phyloP scores from a whole-genome alignment of 1,140 invertebrate species.

The Tetraneura akinire region DNA sequence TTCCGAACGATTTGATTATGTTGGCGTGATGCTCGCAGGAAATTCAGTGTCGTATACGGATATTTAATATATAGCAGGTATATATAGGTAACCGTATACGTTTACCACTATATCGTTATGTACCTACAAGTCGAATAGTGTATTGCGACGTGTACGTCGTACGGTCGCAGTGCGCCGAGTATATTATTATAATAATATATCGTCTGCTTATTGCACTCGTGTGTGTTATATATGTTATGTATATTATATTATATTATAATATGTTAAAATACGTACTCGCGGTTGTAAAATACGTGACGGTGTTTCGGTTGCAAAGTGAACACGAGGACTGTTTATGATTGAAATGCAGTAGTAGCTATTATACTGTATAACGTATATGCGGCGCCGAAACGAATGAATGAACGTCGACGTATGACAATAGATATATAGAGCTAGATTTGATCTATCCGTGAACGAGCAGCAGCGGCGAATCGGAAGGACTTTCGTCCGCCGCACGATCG shows the following conservation, averaged over 20 bases:
- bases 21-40: too few species aligned
- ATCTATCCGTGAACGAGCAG: background rate
- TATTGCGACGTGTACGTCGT: background rate
- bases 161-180: background rate
- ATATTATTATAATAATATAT: too few species aligned
- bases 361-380: constrained; percentile 12
- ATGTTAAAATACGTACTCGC: too few species aligned
- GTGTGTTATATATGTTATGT: too few species aligned
- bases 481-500: constrained; percentile 1
- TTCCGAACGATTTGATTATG: background rate
- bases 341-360: background rate
- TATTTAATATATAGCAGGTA: too few species aligned
- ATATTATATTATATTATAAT: too few species aligned
- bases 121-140: background rate
- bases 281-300: background rate
- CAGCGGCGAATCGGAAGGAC: constrained; percentile 14
- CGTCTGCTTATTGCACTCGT: background rate
- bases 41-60: background rate
- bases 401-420: background rate
- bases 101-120: too few species aligned
- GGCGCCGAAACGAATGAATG: background rate
- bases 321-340: constrained; percentile 3
- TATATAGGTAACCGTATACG: too few species aligned
- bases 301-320: background rate
- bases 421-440: constrained; percentile 22